Conservation (phyloP, 2,888 invertebrate species). For the Dascillus cervinus region DNA sequence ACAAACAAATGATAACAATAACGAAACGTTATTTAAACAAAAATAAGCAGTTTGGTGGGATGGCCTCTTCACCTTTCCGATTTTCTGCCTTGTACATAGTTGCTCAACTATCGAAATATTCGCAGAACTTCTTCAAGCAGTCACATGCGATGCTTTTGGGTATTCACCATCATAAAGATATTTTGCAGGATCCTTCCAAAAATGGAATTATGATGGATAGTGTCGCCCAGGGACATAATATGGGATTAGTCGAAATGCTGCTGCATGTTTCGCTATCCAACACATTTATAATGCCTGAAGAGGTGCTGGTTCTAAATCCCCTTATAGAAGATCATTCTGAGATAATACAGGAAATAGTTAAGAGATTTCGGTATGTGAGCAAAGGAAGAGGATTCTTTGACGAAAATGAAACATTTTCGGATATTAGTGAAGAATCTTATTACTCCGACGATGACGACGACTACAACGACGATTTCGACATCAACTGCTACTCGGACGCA, state of each 20-base stretch:
- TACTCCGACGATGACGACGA: constrained; percentile 13
- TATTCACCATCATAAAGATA: constrained; percentile 14
- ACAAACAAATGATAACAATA: constrained; percentile 52
- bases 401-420: constrained; percentile 10
- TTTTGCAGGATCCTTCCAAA: not conserved
- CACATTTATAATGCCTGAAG: constrained; percentile 48
- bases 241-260: constrained; percentile 44
- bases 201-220: constrained; percentile 14
- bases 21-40: too few species aligned
- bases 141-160: constrained; percentile 25
- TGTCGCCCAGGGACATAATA: constrained; percentile 41
- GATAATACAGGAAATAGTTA: constrained; percentile 35
- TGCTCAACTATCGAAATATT: constrained; percentile 39
- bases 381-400: constrained; percentile 10
- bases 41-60: too few species aligned
- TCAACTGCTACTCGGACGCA: too few species aligned
- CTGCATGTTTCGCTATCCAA: constrained; percentile 33
- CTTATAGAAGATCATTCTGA: constrained; percentile 44
- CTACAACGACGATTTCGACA: constrained; percentile 14
- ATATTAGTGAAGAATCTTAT: constrained; percentile 9
- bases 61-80: constrained; percentile 40
- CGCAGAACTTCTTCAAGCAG: constrained; percentile 42
- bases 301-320: constrained; percentile 49
- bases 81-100: constrained; percentile 34
- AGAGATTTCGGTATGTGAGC: constrained; percentile 31